Percentiles rank a stretch among this genome's conserved stretches.
These are phyloP conservation scores for Muschampia plurimacula DNA, from an alignment of 2,888 invertebrate genomes.

Conservation along the genomic window DNA sequence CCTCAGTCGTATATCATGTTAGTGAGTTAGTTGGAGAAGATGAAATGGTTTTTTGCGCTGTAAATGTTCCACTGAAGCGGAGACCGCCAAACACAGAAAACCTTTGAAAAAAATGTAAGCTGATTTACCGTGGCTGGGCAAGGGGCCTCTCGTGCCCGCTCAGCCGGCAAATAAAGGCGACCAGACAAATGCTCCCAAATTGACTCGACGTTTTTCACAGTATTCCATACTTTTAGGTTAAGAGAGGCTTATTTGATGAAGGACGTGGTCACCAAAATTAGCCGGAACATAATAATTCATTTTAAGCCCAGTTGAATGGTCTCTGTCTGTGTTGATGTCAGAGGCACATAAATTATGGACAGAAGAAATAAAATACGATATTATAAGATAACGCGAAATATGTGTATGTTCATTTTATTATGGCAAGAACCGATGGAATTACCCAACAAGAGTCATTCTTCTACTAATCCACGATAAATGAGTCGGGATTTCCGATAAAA, in stretches of 20 bases:
- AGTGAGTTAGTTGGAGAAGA: constrained; percentile 62
- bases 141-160: constrained; percentile 70
- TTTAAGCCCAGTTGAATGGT: constrained; percentile 2
- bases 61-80: constrained; percentile 66
- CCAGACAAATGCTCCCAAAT: constrained; percentile 84
- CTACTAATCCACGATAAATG: constrained; percentile 20
- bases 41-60: constrained; percentile 74
- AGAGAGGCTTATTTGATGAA: constrained; percentile 56
- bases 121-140: constrained; percentile 79
- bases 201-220: constrained; percentile 82
- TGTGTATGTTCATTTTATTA: not conserved
- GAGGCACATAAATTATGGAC: no score
- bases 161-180: constrained; percentile 83
- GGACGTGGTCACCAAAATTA: constrained; percentile 43
- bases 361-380: no score
- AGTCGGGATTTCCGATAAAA: constrained; percentile 18
- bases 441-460: not conserved
- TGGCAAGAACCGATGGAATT: not conserved
- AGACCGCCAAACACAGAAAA: constrained; percentile 79
- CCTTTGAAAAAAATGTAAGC: constrained; percentile 83
- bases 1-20: constrained; percentile 37
- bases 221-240: constrained; percentile 69
- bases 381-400: no score
- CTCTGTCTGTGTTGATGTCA: not conserved
- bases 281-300: constrained; percentile 25